Conservation (phyloP, 2,888 invertebrate genomes). For the Anaspis maculata region DNA sequence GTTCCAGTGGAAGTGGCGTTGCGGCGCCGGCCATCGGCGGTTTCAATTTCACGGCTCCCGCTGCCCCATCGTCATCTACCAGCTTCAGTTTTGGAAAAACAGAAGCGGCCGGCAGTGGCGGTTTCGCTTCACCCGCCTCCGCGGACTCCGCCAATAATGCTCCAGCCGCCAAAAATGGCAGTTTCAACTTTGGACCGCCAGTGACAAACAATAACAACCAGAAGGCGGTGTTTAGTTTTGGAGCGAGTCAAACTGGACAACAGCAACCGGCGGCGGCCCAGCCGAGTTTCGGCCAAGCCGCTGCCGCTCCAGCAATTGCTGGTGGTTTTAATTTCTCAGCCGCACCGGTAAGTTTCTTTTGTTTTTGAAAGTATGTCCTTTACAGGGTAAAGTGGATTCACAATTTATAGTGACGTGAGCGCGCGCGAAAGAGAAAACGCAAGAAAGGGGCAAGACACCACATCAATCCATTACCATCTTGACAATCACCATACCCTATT, state of each 20-base stretch:
- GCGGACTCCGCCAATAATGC: constrained; percentile 15
- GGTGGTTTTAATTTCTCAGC: constrained; percentile 27
- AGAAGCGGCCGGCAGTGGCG: constrained; percentile 4
- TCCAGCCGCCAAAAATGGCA: constrained; percentile 27
- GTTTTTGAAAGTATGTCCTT: too few relatives aligned
- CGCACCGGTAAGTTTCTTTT: constrained; percentile 23
- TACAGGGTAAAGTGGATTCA: too few relatives aligned
- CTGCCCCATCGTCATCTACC: constrained; percentile 29
- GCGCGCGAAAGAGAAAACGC: too few relatives aligned
- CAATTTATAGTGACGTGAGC: too few relatives aligned
- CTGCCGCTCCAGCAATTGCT: neutral
- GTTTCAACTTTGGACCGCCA: constrained; percentile 30
- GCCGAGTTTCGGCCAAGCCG: constrained; percentile 3
- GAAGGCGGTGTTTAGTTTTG: constrained; percentile 31
- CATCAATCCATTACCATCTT: too few relatives aligned
- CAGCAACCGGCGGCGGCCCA: constrained; percentile 1
- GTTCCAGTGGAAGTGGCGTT: too few relatives aligned
- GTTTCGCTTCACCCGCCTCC: constrained; percentile 10
- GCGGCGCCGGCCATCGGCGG: constrained; percentile 12
- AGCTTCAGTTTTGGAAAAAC: constrained; percentile 35
- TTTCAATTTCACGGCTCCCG: constrained; percentile 16
- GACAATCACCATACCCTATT: too few relatives aligned
- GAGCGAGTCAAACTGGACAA: constrained; percentile 14
- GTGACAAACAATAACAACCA: constrained; percentile 20
- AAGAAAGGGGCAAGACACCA: too few relatives aligned